Evolutionary conservation across 2,888 invertebrate genomes (phyloP).

Genomic region (Aphrophora alni): DNA sequence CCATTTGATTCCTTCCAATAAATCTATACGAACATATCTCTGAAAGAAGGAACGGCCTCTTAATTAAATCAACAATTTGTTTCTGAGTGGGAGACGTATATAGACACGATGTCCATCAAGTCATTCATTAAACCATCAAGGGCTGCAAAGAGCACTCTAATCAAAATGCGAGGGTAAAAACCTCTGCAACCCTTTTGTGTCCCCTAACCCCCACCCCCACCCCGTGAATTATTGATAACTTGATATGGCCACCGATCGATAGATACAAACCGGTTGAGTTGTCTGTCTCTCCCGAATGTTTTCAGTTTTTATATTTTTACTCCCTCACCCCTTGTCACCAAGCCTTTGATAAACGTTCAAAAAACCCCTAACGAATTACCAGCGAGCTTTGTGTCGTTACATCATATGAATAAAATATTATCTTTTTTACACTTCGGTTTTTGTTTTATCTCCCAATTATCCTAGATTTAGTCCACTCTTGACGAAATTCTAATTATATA

Average conservation of each 20-base stretch:
- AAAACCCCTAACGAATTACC: slow-evolving; percentile 4
- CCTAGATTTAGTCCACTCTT: too few relatives aligned
- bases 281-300: background rate
- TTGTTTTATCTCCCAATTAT: background rate
- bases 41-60: too few relatives aligned
- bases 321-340: background rate
- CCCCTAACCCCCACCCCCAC: background rate
- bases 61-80: too few relatives aligned
- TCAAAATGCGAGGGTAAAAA: slow-evolving; percentile 6
- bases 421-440: background rate
- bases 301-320: background rate
- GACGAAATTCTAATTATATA: too few relatives aligned
- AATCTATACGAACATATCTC: too few relatives aligned
- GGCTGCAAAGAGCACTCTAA: background rate
- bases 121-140: slow-evolving; percentile 2
- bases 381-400: background rate
- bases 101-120: background rate
- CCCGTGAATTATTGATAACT: background rate
- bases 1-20: too few relatives aligned
- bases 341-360: background rate
- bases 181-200: background rate
- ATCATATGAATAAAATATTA: background rate
- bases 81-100: too few relatives aligned
- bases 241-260: background rate
- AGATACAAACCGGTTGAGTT: background rate